Conservation (phyloP, 2,113 vertebrate species). For the Platycercus adscitus region DNA sequence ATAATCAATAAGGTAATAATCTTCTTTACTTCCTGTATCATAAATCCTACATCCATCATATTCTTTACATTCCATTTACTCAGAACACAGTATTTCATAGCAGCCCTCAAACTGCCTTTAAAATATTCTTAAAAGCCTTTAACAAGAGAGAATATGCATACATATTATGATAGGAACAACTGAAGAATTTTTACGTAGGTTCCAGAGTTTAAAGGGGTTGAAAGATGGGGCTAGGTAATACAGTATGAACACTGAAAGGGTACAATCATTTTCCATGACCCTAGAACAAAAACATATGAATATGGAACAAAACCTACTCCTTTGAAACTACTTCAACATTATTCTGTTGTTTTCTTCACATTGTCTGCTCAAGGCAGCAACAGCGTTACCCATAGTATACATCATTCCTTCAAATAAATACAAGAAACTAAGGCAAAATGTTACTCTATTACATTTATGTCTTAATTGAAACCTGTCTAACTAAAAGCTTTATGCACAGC, state of each 20-base stretch:
- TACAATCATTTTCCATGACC: not conserved
- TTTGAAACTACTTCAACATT: not conserved
- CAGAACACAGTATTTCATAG: not conserved
- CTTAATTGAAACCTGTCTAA: not conserved
- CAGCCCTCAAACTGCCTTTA: not conserved
- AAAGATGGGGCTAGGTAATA: not conserved
- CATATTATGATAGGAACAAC: not conserved
- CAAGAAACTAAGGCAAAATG: not conserved
- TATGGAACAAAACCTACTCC: not conserved
- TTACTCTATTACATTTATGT: not conserved
- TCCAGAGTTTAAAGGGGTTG: not conserved
- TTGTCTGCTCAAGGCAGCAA: not conserved
- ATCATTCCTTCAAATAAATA: not conserved
- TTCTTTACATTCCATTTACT: not conserved
- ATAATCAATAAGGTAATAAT: not conserved
- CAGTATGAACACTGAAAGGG: fast-evolving
- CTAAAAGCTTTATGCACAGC: not conserved
- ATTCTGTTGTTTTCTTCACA: not conserved
- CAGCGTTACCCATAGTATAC: not conserved
- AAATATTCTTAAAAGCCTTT: not conserved
- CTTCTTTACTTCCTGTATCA: not conserved
- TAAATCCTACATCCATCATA: not conserved
- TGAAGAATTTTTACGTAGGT: not conserved
- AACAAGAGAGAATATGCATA: not conserved
- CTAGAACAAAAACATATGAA: not conserved